Evolutionary conservation across 2,113 vertebrate genomes (phyloP).

Genomic region (Seriola rivoliana): DNA sequence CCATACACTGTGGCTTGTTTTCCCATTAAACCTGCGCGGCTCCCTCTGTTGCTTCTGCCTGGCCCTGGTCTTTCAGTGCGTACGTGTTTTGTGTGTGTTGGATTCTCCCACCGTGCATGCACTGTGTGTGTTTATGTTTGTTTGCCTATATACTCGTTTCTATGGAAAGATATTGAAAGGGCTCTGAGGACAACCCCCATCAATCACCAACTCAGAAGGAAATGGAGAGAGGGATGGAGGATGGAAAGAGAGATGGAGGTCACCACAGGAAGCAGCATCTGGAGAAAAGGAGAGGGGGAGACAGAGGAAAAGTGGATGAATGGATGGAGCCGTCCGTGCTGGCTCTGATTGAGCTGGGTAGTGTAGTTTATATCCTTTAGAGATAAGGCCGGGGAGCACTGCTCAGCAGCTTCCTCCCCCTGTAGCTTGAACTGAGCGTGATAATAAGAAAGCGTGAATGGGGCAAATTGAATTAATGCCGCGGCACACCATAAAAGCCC

Average conservation of each 20-base stretch:
- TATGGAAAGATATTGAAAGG: constrained; percentile 76
- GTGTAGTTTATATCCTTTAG: constrained; percentile 81
- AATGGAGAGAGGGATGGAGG: constrained; percentile 67
- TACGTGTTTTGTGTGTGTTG: constrained; percentile 27
- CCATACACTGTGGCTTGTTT: constrained; percentile 71
- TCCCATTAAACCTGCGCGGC: constrained; percentile 71
- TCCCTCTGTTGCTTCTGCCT: constrained; percentile 67
- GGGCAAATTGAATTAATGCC: constrained; percentile 85
- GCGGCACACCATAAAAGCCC: constrained; percentile 82
- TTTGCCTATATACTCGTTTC: constrained; percentile 53
- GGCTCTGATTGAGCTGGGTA: constrained; percentile 79
- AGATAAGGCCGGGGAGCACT: constrained; percentile 76
- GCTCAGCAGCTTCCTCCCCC: constrained; percentile 78
- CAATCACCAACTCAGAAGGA: constrained; percentile 78
- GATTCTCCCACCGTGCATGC: constrained; percentile 4
- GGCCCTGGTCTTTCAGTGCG: constrained; percentile 38
- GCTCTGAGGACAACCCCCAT: constrained; percentile 73
- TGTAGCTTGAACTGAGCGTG: constrained; percentile 74
- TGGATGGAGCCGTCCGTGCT: constrained; percentile 63
- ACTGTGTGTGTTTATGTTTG: constrained; percentile 49
- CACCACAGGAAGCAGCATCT: constrained; percentile 66
- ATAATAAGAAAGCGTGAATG: constrained; percentile 82
- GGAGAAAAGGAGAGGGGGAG: constrained; percentile 52
- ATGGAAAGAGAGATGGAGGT: constrained; percentile 74
- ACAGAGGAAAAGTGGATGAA: constrained; percentile 62